Evolutionary conservation across 2,113 vertebrate genomes (phyloP).

Genomic region (Neotragus pygmaeus): DNA sequence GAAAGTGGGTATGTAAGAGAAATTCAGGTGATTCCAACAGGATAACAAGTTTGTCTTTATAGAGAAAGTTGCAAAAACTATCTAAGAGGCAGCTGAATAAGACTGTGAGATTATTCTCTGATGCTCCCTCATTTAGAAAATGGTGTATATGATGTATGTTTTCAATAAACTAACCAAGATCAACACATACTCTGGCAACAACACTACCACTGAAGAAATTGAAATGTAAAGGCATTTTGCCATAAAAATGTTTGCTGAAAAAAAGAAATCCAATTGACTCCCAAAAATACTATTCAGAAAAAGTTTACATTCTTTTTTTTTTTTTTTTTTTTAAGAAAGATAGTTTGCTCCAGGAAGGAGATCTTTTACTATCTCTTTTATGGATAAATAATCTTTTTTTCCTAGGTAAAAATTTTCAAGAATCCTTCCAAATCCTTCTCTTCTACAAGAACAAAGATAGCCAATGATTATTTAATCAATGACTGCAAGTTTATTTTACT

Average conservation of each 20-base stretch:
- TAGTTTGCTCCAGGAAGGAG: neutral
- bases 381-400: neutral
- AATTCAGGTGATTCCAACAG: neutral
- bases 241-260: conserved; percentile 21
- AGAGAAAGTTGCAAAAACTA: neutral
- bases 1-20: neutral
- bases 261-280: conserved; percentile 33
- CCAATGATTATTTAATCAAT: neutral
- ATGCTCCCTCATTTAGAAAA: conserved; percentile 26
- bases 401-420: neutral
- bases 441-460: neutral
- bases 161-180: conserved; percentile 40
- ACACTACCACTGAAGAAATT: neutral
- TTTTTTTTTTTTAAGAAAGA: neutral
- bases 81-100: neutral
- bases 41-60: neutral
- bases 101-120: neutral
- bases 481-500: neutral
- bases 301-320: neutral
- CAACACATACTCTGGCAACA: neutral
- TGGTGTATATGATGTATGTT: neutral
- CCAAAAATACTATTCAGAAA: neutral
- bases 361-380: neutral
- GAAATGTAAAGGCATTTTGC: conserved; percentile 21
- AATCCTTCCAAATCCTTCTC: neutral